Conservation (phyloP, 1,140 invertebrate genomes). For the Panagrolaimus sp. region DNA sequence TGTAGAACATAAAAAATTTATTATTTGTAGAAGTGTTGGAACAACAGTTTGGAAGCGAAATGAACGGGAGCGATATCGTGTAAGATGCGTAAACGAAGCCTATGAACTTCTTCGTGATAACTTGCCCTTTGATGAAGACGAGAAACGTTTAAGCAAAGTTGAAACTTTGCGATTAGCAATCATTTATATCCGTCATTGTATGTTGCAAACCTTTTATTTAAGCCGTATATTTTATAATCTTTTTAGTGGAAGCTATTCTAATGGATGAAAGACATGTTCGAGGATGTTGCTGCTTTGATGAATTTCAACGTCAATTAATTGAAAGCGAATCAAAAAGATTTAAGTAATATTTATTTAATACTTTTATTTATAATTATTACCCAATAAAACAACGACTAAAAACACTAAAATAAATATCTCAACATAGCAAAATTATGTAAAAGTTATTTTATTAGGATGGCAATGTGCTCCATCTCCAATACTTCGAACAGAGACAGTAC, state of each 20-base stretch:
- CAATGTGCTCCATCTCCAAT: conserved; percentile 87
- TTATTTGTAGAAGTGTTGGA: conserved; percentile 32
- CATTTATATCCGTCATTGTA: conserved; percentile 60
- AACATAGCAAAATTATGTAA: conserved; percentile 25
- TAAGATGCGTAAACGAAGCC: conserved; percentile 75
- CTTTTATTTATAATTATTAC: too few species aligned
- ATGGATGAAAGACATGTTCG: conserved; percentile 64
- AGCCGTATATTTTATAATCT: too few species aligned
- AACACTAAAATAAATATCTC: too few species aligned
- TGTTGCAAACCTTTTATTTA: too few species aligned
- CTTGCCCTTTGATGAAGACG: conserved; percentile 62
- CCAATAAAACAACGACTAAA: too few species aligned
- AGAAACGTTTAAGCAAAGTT: conserved; percentile 62
- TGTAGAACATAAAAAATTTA: conserved; percentile 1
- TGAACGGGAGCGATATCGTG: conserved; percentile 62
- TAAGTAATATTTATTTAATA: too few species aligned
- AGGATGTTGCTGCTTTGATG: conserved; percentile 34
- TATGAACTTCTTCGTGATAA: conserved; percentile 74
- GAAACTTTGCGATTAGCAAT: conserved; percentile 62
- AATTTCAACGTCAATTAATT: background rate
- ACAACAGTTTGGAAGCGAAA: conserved; percentile 60
- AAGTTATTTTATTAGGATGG: conserved; percentile 68
- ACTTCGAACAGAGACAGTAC: conserved; percentile 72
- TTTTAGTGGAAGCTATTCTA: conserved; percentile 59
- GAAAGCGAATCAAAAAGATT: background rate